These are phyloP conservation scores for Orchesella cincta DNA, from an alignment of 1,140 invertebrate genomes.

Conservation along the genomic window DNA sequence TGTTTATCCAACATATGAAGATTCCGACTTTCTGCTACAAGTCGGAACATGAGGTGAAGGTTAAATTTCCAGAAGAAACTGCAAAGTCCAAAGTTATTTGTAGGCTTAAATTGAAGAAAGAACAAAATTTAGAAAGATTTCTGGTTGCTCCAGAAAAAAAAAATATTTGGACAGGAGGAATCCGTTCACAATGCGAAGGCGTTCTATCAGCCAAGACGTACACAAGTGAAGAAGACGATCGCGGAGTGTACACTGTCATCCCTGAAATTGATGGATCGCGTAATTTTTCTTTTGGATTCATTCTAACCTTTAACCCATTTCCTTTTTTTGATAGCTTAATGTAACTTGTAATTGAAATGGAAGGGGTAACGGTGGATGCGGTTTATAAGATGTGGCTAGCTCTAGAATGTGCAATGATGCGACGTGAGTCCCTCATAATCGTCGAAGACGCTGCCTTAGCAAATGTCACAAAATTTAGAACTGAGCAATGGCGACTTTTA, in stretches of 20 bases:
- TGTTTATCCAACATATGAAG: neutral
- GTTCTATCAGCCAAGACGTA: neutral
- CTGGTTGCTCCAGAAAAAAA: neutral
- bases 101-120: neutral
- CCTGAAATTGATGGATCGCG: neutral
- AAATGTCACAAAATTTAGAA: neutral
- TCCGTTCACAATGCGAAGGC: slow-evolving; percentile 9
- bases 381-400: slow-evolving; percentile 22
- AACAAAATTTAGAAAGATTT: neutral
- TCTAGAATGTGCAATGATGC: slow-evolving; percentile 20
- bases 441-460: slow-evolving; percentile 10
- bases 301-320: too few species aligned
- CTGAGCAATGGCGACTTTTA: slow-evolving; percentile 4
- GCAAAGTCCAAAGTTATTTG: neutral
- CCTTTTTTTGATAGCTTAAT: too few species aligned
- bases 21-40: neutral
- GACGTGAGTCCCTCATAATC: slow-evolving; percentile 2
- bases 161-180: neutral
- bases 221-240: neutral
- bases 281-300: too few species aligned
- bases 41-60: neutral
- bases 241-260: slow-evolving; percentile 8
- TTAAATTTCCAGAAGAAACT: neutral
- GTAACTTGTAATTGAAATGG: too few species aligned
- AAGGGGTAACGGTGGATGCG: neutral